phyloP scores from a whole-genome alignment of 2,113 vertebrate genomes.

The Gymnarchus niloticus region DNA sequence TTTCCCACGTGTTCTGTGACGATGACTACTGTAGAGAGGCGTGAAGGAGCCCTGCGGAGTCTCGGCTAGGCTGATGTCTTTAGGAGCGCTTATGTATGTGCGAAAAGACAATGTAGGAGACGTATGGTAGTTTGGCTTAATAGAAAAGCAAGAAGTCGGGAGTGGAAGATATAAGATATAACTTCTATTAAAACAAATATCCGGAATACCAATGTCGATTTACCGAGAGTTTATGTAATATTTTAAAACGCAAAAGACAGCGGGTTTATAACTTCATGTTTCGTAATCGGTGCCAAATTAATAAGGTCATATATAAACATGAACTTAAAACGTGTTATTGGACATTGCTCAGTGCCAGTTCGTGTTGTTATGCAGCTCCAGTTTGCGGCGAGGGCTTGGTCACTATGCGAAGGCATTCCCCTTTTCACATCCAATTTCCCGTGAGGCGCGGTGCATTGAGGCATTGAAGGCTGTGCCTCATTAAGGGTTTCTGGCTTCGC shows the following conservation, averaged over 20 bases:
- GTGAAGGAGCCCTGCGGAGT: not conserved
- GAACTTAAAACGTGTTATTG: not conserved
- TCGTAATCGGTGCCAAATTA: not conserved
- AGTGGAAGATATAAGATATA: not conserved
- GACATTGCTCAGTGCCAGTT: not conserved
- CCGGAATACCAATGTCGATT: not conserved
- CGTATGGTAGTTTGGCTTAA: not conserved
- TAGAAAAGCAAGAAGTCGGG: not conserved
- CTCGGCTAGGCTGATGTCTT: not conserved
- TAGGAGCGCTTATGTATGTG: not conserved
- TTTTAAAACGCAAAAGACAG: not conserved
- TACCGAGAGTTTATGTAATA: no score
- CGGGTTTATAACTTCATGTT: not conserved
- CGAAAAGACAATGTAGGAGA: not conserved
- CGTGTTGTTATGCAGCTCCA: not conserved
- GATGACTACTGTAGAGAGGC: not conserved
- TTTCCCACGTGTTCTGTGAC: not conserved
- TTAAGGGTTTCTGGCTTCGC: not conserved
- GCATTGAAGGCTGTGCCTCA: not conserved
- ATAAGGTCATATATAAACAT: not conserved
- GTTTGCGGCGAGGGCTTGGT: not conserved
- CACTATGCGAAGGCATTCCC: not conserved
- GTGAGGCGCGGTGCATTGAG: not conserved
- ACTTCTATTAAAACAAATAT: not conserved
- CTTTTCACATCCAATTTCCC: constrained; percentile 12